Evolutionary conservation across 2,888 invertebrate species (phyloP).

Genomic region (Troilus luridus): DNA sequence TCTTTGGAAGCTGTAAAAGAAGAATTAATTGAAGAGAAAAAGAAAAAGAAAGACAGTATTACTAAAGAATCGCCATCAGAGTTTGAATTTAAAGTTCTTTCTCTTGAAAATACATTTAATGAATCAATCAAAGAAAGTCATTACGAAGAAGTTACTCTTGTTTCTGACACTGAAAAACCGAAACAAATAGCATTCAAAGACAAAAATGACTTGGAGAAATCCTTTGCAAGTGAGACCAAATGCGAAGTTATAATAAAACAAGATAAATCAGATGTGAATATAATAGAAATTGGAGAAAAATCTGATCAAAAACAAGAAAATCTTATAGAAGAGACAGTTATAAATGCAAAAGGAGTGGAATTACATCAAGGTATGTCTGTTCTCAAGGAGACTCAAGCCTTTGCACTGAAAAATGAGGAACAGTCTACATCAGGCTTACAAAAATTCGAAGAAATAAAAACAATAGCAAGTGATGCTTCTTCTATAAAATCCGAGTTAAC

Average conservation of each 20-base stretch:
- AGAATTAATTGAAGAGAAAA: conserved; percentile 79
- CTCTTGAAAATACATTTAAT: conserved; percentile 66
- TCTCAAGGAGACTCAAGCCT: conserved; percentile 12
- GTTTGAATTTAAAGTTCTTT: conserved; percentile 77
- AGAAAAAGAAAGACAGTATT: conserved; percentile 73
- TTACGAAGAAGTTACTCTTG: conserved; percentile 62
- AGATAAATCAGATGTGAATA: conserved; percentile 13
- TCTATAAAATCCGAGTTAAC: neutral
- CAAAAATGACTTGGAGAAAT: conserved; percentile 44
- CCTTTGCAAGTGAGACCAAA: conserved; percentile 21
- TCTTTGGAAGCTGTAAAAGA: conserved; percentile 80
- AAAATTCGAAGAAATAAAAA: conserved; percentile 39
- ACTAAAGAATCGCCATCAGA: conserved; percentile 81
- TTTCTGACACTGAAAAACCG: conserved; percentile 69
- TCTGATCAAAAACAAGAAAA: conserved; percentile 28
- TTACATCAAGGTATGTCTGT: neutral
- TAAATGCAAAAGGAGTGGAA: conserved; percentile 42
- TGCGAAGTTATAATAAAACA: conserved; percentile 42
- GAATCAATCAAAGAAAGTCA: conserved; percentile 66
- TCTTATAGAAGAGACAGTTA: conserved; percentile 19
- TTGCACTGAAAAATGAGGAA: neutral
- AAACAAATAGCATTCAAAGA: conserved; percentile 66
- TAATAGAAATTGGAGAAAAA: conserved; percentile 42
- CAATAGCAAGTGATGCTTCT: neutral
- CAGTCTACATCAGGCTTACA: conserved; percentile 8